A percentile compares a stretch with the other conserved stretches of the same genome.
phyloP scores from a whole-genome alignment of 2,113 vertebrate species.

The Entosphenus tridentatus region DNA sequence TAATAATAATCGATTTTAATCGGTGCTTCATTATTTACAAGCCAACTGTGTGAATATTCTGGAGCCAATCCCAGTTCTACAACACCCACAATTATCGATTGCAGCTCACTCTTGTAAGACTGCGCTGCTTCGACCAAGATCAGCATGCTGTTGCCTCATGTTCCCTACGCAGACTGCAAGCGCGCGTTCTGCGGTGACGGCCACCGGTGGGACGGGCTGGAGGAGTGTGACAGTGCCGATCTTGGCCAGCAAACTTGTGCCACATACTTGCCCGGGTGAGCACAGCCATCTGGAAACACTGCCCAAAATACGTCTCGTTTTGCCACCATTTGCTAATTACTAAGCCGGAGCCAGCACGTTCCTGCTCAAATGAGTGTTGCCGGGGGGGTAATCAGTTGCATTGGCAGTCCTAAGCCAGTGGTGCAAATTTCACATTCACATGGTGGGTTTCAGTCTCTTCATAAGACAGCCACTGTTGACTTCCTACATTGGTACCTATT shows the following conservation, averaged over 20 bases:
- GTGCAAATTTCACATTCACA: too few species aligned
- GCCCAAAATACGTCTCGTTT: too few species aligned
- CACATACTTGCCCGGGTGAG: conserved; percentile 1
- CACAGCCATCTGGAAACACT: too few species aligned
- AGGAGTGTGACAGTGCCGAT: conserved; percentile 1
- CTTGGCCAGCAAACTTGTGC: conserved; percentile 6
- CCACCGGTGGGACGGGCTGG: conserved; percentile 1
- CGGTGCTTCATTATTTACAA: not conserved
- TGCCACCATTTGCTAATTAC: too few species aligned
- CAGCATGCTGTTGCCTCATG: too few species aligned
- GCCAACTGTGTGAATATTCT: not conserved
- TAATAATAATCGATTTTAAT: not conserved
- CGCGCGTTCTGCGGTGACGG: conserved; percentile 2
- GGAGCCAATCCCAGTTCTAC: not conserved
- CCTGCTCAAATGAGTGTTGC: too few species aligned
- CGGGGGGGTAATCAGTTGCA: too few species aligned
- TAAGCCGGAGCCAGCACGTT: too few species aligned
- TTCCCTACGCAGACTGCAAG: not conserved
- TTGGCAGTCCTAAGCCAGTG: too few species aligned
- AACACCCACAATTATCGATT: not conserved
- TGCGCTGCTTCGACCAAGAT: not conserved
- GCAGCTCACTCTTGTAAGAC: not conserved
- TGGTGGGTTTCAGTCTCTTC: too few species aligned
- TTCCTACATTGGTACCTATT: too few species aligned
- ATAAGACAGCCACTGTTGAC: too few species aligned